A percentile compares a stretch with the other conserved stretches of the same genome.
phyloP scores from a whole-genome alignment of 2,113 vertebrate genomes.

The Lutjanus erythropterus region DNA sequence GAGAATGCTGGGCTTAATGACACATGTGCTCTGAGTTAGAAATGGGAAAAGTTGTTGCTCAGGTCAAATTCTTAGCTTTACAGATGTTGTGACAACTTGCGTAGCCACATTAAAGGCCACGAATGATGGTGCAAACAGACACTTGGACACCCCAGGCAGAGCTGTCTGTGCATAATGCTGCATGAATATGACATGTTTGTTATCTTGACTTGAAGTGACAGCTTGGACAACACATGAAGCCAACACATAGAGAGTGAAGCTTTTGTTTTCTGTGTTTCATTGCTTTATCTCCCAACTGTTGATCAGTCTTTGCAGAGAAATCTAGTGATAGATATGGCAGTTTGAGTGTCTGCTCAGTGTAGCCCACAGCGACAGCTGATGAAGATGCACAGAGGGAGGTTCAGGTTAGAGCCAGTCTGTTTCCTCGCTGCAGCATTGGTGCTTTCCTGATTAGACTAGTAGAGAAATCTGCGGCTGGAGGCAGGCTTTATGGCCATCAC shows the following conservation, averaged over 20 bases:
- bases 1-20: slow-evolving; percentile 77
- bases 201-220: slow-evolving; percentile 34
- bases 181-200: slow-evolving; percentile 21
- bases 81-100: slow-evolving; percentile 23
- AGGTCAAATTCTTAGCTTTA: slow-evolving; percentile 51
- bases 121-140: background rate
- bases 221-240: background rate
- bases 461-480: slow-evolving; percentile 69
- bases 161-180: background rate
- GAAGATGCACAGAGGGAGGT: slow-evolving; percentile 67
- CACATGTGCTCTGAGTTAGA: slow-evolving; percentile 61
- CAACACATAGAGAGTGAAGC: slow-evolving; percentile 17
- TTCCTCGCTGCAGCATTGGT: slow-evolving; percentile 57
- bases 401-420: slow-evolving; percentile 70
- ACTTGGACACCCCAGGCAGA: slow-evolving; percentile 17
- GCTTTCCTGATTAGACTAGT: slow-evolving; percentile 74
- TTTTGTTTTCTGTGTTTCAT: slow-evolving; percentile 26
- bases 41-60: slow-evolving; percentile 69
- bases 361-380: slow-evolving; percentile 70
- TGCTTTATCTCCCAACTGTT: slow-evolving; percentile 64
- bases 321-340: slow-evolving; percentile 50
- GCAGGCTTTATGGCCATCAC: slow-evolving; percentile 76
- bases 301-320: slow-evolving; percentile 55
- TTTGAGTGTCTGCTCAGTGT: slow-evolving; percentile 54
- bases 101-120: slow-evolving; percentile 11